phyloP scores from a whole-genome alignment of 2,797 vertebrate genomes.

The Enteromius anoplus region DNA sequence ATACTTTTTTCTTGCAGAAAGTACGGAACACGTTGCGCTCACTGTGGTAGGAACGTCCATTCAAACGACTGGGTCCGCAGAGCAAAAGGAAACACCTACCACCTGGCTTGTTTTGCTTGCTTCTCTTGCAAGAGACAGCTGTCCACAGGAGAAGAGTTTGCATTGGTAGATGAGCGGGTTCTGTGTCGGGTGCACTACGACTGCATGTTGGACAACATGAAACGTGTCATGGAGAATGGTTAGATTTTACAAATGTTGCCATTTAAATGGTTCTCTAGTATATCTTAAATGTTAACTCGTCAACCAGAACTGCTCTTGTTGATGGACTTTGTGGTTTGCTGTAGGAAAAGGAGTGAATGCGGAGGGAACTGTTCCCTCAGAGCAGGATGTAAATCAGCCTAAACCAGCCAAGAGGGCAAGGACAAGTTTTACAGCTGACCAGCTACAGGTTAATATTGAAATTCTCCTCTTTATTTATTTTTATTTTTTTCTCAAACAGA shows the following conservation, averaged over 20 bases:
- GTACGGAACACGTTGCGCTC: constrained; percentile 93
- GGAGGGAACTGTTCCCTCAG: constrained; percentile 82
- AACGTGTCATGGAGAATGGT: constrained; percentile 90
- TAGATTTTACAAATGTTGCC: constrained; percentile 54
- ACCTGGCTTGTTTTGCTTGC: constrained; percentile 94
- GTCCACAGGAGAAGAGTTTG: constrained; percentile 95
- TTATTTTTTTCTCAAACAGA: neutral
- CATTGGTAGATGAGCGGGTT: constrained; percentile 90
- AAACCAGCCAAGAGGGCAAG: constrained; percentile 95
- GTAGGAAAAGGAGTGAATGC: constrained; percentile 86
- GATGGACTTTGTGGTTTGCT: constrained; percentile 9
- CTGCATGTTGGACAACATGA: constrained; percentile 90
- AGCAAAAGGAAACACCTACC: constrained; percentile 92
- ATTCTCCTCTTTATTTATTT: no score
- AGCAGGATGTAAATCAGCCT: constrained; percentile 85
- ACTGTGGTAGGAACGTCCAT: constrained; percentile 94
- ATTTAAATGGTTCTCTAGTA: neutral
- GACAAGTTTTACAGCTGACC: constrained; percentile 96
- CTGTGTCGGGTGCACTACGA: constrained; percentile 93
- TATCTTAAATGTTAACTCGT: neutral
- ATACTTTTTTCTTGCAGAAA: constrained; percentile 73
- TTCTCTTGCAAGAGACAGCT: constrained; percentile 94
- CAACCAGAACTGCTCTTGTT: no score
- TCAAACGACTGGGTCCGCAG: constrained; percentile 94
- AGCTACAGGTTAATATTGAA: constrained; percentile 85